phyloP scores from a whole-genome alignment of 1,140 invertebrate genomes.

The Drosophila gunungcola region DNA sequence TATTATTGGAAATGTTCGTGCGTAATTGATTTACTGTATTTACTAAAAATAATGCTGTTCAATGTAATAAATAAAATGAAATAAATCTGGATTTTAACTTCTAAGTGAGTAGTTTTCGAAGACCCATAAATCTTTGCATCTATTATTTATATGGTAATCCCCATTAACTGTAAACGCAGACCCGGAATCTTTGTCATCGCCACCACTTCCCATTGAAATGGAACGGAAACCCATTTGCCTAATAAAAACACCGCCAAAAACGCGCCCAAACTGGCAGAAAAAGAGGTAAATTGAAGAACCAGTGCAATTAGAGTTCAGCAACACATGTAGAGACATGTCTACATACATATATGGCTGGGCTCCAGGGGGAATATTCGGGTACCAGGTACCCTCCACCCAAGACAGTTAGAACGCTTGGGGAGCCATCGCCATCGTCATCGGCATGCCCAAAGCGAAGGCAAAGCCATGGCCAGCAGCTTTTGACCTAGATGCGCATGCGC shows the following conservation, averaged over 20 bases:
- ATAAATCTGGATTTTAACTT: not conserved
- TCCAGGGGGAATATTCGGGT: slow-evolving; percentile 19
- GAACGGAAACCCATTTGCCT: slow-evolving; percentile 53
- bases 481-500: slow-evolving; percentile 72
- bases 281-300: slow-evolving; percentile 44
- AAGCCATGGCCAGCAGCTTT: slow-evolving; percentile 54
- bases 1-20: too few species aligned
- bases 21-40: too few species aligned
- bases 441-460: slow-evolving; percentile 19
- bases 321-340: slow-evolving; percentile 2
- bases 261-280: slow-evolving; percentile 38
- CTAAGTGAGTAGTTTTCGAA: not conserved
- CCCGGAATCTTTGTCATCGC: slow-evolving; percentile 23
- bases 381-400: slow-evolving; percentile 29
- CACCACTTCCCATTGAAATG: slow-evolving; percentile 41
- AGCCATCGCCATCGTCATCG: slow-evolving; percentile 58
- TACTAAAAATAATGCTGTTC: too few species aligned
- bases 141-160: not conserved
- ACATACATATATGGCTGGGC: slow-evolving; percentile 1
- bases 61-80: too few species aligned
- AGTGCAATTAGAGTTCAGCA: slow-evolving; percentile 31
- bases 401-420: slow-evolving; percentile 51
- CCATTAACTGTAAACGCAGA: slow-evolving; percentile 3
- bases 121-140: slow-evolving; percentile 10
- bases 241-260: slow-evolving; percentile 52